Base-by-base conservation (phyloP, 1,140 invertebrate species). In the Bombus affinis region DNA sequence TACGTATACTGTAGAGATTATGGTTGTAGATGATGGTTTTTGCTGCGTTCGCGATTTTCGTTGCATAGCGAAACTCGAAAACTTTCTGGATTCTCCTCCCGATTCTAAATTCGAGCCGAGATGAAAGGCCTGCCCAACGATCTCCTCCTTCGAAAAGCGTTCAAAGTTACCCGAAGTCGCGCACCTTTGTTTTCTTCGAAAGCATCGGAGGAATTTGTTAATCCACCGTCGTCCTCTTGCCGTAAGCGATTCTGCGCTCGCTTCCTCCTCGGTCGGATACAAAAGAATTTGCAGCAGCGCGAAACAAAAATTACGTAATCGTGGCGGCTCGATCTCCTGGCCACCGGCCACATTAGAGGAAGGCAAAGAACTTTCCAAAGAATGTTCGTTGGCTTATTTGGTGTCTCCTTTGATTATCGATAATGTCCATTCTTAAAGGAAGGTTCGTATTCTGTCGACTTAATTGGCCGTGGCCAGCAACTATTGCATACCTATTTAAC, bases 261-360 rank as follows among this genome's bases (percentile, higher is more conserved):
- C 59, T 72, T 74, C 35, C 72, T 66, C n/a, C 35, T 42, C 9
- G 18, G 18, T 28, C 25, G 15, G n/a, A 57, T 44, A 59, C 66
- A 15, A 42, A 39, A 68, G 77, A 81, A 81, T 81, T 25, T 42
- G 42, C 28, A 4, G 42, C 6, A 22, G 53, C 25, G 66, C 32
- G 70, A 81, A 85, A 81, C 75, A 85, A 85, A 47, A 85, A 85
- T 81, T 68, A 75, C 79, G 84, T n/a, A 75, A 81, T 68, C 79
- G 18, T n/a, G 39, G 22, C 28, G 42, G 37, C 22, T 57, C n/a
- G 78, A 65, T 77, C n/a, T 32, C 10, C 9, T 9, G n/a, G 70
- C 25, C 22, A 28, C 22, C 5, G 22, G 8, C 39, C 9, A 35
- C 66, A 3, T 71, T 44, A 22, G n/a, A 8, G n/a, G 0, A 32